These are phyloP conservation scores for Blennius ocellaris DNA, from an alignment of 2,113 vertebrate genomes.

Conservation along the genomic window DNA sequence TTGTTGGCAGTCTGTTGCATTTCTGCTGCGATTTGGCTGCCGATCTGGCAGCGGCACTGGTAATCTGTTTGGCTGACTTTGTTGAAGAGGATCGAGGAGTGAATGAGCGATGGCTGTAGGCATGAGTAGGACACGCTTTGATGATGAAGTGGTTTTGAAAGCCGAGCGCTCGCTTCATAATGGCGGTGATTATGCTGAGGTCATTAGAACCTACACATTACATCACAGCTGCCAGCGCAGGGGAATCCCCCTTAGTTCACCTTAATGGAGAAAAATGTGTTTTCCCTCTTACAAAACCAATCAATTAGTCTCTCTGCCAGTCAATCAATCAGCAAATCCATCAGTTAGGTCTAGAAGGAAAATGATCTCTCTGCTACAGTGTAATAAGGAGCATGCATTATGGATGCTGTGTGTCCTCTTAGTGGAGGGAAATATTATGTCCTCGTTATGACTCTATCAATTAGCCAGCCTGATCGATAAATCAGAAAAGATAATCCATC, in stretches of 20 bases:
- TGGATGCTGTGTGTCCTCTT: conserved; percentile 46
- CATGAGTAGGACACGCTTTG: conserved; percentile 54
- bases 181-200: conserved; percentile 71
- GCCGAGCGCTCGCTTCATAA: conserved; percentile 61
- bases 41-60: conserved; percentile 40
- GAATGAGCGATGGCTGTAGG: conserved; percentile 52
- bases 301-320: conserved; percentile 57
- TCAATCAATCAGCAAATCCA: conserved; percentile 64
- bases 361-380: conserved; percentile 32
- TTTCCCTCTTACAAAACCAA: conserved; percentile 52
- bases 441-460: conserved; percentile 57
- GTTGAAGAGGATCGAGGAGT: conserved; percentile 34
- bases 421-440: conserved; percentile 40
- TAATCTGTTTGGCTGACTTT: conserved; percentile 44
- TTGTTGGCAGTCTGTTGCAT: conserved; percentile 27
- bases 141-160: conserved; percentile 66
- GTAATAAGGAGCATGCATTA: conserved; percentile 49
- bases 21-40: conserved; percentile 40
- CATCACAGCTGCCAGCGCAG: conserved; percentile 60
- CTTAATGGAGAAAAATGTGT: conserved; percentile 69
- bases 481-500: conserved; percentile 29
- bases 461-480: conserved; percentile 35
- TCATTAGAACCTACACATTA: conserved; percentile 74
- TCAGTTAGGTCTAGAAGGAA: conserved; percentile 32
- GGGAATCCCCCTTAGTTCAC: conserved; percentile 43